These are phyloP conservation scores for Blomia tropicalis DNA, from an alignment of 2,888 invertebrate genomes.

Conservation along the genomic window DNA sequence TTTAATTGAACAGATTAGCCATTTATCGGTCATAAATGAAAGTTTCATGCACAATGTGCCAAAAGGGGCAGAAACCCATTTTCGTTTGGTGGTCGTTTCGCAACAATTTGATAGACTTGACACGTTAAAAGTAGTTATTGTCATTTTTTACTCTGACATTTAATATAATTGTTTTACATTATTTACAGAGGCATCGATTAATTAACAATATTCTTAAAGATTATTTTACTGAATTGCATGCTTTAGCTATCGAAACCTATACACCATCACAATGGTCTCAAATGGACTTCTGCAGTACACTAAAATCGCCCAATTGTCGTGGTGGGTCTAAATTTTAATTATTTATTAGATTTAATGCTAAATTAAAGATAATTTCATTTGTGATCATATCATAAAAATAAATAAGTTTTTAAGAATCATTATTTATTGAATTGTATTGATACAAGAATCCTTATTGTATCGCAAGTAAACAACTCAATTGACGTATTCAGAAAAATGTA, in stretches of 20 bases:
- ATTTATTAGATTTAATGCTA: neutral
- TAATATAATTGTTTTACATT: neutral
- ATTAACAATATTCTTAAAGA: constrained; percentile 18
- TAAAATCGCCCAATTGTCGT: constrained; percentile 16
- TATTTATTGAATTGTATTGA: too few species aligned
- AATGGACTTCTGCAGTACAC: neutral
- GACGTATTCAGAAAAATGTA: too few species aligned
- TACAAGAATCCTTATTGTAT: too few species aligned
- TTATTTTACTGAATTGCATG: constrained; percentile 16
- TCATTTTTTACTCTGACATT: neutral
- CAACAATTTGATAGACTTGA: constrained; percentile 11
- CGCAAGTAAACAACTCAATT: too few species aligned
- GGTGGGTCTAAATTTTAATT: constrained; percentile 21
- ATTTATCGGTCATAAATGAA: constrained; percentile 22
- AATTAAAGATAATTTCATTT: too few species aligned
- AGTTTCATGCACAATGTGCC: constrained; percentile 23
- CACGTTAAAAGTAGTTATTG: constrained; percentile 13
- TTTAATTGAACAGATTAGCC: constrained; percentile 5
- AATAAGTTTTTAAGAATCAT: too few species aligned
- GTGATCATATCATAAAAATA: too few species aligned
- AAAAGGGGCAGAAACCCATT: constrained; percentile 21
- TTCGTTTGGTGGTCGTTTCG: constrained; percentile 23
- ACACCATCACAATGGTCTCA: constrained; percentile 21
- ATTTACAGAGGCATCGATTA: constrained; percentile 21
- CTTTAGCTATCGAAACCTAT: constrained; percentile 20